phyloP scores from a whole-genome alignment of 2,113 vertebrate species.

The Erythrolamprus reginae region DNA sequence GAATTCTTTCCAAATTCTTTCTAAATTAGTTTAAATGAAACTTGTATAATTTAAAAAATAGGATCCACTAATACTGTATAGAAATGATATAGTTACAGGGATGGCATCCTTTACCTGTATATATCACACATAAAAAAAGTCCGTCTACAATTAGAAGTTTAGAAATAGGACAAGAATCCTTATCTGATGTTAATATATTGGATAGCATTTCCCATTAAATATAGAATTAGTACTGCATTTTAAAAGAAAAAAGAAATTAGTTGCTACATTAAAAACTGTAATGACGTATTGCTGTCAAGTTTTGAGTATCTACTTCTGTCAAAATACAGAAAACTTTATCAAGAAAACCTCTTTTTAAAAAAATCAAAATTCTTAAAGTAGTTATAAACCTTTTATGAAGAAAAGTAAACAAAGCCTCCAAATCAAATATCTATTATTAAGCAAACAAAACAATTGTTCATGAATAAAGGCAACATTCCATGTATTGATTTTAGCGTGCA shows the following conservation, averaged over 20 bases:
- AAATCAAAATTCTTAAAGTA: neutral
- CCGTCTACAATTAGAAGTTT: neutral
- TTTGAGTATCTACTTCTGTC: neutral
- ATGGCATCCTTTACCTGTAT: neutral
- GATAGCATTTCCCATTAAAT: neutral
- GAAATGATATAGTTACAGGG: neutral
- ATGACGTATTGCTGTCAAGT: neutral
- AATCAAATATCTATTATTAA: neutral
- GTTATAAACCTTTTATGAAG: neutral
- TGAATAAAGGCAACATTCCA: neutral
- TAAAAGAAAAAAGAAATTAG: neutral
- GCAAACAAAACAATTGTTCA: neutral
- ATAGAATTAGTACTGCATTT: neutral
- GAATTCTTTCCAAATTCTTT: too few relatives aligned
- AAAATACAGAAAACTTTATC: neutral
- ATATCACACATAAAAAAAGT: neutral
- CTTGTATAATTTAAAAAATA: neutral
- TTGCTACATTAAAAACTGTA: neutral
- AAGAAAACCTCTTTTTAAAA: neutral
- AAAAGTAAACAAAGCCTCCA: neutral
- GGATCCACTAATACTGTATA: neutral
- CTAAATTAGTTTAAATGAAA: too few relatives aligned
- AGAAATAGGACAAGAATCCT: neutral
- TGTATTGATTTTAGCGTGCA: conserved; percentile 5
- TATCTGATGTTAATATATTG: neutral